Conservation (phyloP, 2,797 vertebrate genomes). For the Eleutherodactylus coqui region DNA sequence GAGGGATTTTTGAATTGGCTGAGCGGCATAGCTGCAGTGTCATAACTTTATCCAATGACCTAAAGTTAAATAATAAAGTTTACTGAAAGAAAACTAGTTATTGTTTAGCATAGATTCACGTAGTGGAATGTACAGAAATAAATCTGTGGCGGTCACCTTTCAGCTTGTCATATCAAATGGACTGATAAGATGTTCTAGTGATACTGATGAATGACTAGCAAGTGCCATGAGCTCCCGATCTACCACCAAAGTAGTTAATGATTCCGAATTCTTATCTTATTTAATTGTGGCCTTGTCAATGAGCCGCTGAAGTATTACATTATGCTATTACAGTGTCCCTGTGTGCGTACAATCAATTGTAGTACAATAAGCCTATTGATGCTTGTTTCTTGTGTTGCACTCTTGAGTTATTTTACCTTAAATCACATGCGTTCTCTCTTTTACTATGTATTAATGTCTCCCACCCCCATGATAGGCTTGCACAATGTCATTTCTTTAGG, state of each 20-base stretch:
- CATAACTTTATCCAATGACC: too few species aligned
- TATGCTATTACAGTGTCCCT: not conserved
- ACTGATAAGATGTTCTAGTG: not conserved
- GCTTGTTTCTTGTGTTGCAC: not conserved
- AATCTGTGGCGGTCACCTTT: not conserved
- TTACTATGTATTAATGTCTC: too few species aligned
- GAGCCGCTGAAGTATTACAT: too few species aligned
- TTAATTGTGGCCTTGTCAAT: not conserved
- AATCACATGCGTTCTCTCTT: too few species aligned
- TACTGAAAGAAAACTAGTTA: not conserved
- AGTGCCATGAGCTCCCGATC: not conserved
- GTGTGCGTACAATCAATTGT: not conserved
- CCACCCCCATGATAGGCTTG: too few species aligned
- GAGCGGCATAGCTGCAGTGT: too few species aligned
- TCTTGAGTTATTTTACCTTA: too few species aligned
- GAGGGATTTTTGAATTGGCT: too few species aligned
- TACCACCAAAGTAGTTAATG: not conserved
- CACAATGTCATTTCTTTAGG: too few species aligned
- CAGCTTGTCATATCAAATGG: not conserved
- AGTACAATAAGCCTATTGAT: not conserved
- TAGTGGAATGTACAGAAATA: not conserved
- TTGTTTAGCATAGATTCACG: not conserved
- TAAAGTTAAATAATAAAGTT: not conserved
- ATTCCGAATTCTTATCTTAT: constrained; percentile 8
- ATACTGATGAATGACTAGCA: not conserved